Base-by-base conservation (phyloP, 2,888 invertebrate genomes). In the Mythimna pallens region DNA sequence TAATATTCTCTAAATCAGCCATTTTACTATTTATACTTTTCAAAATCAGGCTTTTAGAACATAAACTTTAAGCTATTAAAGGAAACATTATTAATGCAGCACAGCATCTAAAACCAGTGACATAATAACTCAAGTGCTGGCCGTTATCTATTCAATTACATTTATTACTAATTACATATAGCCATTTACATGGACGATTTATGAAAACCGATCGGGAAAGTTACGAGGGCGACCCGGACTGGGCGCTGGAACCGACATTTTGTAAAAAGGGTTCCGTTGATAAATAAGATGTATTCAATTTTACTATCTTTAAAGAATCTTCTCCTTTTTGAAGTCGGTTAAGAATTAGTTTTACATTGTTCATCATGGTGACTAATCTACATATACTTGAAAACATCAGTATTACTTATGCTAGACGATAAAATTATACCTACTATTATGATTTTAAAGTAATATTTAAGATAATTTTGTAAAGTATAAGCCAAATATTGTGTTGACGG, bases 131-230 rank as follows among this genome's bases (percentile, higher is more conserved):
- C 67, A 72, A 20, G 64, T 8, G 58, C 30, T 14, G 81, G 78
- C 83, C 81, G 83, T 87, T 90, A 90, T 90, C 89, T 85, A 86
- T 88, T 88, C 89, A 89, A 91, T 91, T 89, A 88, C 83, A 81
- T 88, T 86, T 83, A 86, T 87, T 86, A 82, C 78, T 88, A 88
- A 88, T 87, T 87, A 86, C 80, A 76, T 70, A 78, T 72, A 82
- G 70, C 83, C 82, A 79, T 84, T 87, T 80, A 78, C 79, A 82
- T 79, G 84, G 71, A 85, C 87, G 85, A 91, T 89, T 91, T 89
- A 91, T 90, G 87, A 88, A 86, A 88, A 86, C 76, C 72, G 77
- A 83, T 79, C 68, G 71, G 70, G 66, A 78, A 74, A 70, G 78
- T 82, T 82, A 80, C 76, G 82, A 80, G 77, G 71, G 58, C 61